Percentiles rank a stretch among this genome's conserved stretches.
Evolutionary conservation across 1,140 invertebrate genomes (phyloP).

Genomic region (Cydia strobilella): DNA sequence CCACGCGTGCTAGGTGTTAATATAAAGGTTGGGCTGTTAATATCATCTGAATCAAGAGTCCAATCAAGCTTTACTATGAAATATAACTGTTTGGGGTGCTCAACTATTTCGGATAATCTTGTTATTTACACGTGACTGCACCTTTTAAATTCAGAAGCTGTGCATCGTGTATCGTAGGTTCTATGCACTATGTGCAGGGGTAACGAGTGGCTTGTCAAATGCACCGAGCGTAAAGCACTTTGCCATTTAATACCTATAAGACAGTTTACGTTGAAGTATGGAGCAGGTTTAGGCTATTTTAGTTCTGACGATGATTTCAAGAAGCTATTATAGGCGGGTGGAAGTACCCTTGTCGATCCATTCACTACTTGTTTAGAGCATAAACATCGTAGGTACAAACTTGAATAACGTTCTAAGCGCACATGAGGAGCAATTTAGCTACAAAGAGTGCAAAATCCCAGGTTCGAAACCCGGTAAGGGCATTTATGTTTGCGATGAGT

Average conservation of each 20-base stretch:
- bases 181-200: not conserved
- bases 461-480: no score
- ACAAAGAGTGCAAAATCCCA: no score
- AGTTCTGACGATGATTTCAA: no score
- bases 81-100: no score
- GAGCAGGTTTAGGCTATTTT: not conserved
- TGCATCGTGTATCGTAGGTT: not conserved
- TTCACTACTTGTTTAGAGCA: not conserved
- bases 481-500: not conserved
- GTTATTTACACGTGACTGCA: not conserved
- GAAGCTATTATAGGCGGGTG: not conserved
- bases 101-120: not conserved
- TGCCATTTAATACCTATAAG: not conserved
- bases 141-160: not conserved
- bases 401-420: not conserved
- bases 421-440: not conserved
- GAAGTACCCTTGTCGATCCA: not conserved
- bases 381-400: slow-evolving; percentile 4
- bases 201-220: not conserved
- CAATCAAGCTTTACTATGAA: no score
- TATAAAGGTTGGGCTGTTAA: no score
- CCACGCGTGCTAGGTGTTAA: no score
- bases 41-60: no score
- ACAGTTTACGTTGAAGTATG: not conserved
- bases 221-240: not conserved